Evolutionary conservation across 2,113 vertebrate species (phyloP).

Genomic region (Plecturocebus donacophilus): DNA sequence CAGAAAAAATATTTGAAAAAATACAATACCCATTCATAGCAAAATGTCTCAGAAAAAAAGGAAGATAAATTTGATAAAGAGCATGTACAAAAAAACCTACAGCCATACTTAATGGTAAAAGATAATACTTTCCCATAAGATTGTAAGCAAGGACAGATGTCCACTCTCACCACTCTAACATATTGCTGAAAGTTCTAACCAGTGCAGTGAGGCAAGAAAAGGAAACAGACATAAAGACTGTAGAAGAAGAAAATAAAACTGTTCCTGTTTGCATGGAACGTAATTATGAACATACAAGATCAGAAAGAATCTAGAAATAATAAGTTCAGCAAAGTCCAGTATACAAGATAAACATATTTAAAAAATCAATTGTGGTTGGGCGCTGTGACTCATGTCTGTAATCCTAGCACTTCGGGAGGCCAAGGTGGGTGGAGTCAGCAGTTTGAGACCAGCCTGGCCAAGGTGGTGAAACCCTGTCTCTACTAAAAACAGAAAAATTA

Average conservation of each 20-base stretch:
- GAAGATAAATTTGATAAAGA: not conserved
- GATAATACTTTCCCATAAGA: not conserved
- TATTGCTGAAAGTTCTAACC: not conserved
- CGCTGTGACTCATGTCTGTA: too few species aligned
- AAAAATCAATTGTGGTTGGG: not conserved
- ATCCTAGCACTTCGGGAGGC: too few species aligned
- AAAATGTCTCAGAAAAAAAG: not conserved
- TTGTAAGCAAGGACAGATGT: not conserved
- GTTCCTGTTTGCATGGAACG: not conserved
- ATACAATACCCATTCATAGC: not conserved
- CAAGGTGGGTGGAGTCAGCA: too few species aligned
- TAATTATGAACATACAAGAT: not conserved
- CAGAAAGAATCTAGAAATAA: not conserved
- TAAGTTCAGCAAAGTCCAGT: not conserved
- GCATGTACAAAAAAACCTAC: not conserved
- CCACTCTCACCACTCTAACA: not conserved
- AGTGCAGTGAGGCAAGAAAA: not conserved
- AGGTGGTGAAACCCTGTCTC: too few species aligned
- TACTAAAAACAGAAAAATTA: too few species aligned
- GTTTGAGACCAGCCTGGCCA: too few species aligned
- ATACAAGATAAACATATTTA: not conserved
- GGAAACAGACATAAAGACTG: not conserved
- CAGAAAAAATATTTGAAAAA: not conserved
- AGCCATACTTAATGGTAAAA: not conserved
- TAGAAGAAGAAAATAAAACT: not conserved